These are phyloP conservation scores for Epinephelus cyanopodus DNA, from an alignment of 2,113 vertebrate genomes.

Conservation along the genomic window DNA sequence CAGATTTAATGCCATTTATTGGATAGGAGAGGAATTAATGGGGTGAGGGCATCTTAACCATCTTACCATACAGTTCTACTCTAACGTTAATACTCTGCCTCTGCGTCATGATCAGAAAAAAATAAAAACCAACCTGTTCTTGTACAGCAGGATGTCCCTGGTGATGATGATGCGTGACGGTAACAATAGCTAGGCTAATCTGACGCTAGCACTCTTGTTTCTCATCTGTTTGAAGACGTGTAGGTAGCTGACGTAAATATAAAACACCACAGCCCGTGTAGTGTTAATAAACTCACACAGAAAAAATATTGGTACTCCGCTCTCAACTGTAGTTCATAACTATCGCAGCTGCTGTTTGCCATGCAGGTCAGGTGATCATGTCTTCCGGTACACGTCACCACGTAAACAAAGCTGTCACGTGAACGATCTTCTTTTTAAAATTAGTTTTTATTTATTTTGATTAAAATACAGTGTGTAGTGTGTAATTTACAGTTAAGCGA, in stretches of 20 bases:
- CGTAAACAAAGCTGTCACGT: constrained; percentile 73
- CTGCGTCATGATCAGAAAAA: neutral
- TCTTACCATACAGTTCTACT: too few relatives aligned
- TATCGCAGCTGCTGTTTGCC: neutral
- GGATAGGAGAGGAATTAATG: too few relatives aligned
- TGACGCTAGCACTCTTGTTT: neutral
- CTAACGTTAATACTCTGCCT: neutral
- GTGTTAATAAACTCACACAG: neutral
- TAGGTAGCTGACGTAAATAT: neutral
- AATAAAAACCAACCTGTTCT: constrained; percentile 8
- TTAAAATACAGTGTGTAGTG: neutral
- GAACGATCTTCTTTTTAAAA: constrained; percentile 12
- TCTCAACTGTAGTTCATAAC: neutral
- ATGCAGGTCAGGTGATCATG: neutral
- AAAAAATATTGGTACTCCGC: neutral
- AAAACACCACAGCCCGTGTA: fast-evolving
- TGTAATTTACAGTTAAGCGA: neutral
- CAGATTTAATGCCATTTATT: too few relatives aligned
- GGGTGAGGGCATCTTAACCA: too few relatives aligned
- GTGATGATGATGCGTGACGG: constrained; percentile 2
- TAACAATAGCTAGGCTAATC: neutral
- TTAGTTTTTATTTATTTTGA: neutral
- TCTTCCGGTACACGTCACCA: constrained; percentile 74
- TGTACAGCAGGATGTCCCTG: neutral
- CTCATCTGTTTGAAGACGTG: neutral